Evolutionary conservation across 2,888 invertebrate genomes (phyloP).

Genomic region (Sphinx pinastri): DNA sequence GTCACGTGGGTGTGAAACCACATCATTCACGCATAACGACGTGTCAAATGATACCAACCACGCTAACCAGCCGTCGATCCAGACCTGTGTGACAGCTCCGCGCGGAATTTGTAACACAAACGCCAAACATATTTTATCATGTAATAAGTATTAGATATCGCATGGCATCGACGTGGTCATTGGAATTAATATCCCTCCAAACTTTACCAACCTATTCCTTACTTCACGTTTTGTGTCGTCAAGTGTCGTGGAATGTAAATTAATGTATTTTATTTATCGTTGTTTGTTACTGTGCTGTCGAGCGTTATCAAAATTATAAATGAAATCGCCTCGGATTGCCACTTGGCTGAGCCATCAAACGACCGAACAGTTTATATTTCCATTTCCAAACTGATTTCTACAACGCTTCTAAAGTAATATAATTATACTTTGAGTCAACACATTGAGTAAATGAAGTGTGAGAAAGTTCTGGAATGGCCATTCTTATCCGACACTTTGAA

Average conservation of each 20-base stretch:
- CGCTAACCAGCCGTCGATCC: not conserved
- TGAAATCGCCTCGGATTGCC: no score
- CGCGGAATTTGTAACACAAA: no score
- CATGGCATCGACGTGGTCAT: no score
- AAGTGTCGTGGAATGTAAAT: no score
- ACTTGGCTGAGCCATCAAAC: not conserved
- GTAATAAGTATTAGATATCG: not conserved
- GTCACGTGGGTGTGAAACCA: constrained; percentile 15
- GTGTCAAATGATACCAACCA: constrained; percentile 17
- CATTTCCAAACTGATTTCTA: constrained; percentile 13
- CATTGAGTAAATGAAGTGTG: constrained; percentile 18
- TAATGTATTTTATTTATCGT: no score
- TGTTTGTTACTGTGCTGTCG: no score
- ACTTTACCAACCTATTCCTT: no score
- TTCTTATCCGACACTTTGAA: constrained; percentile 24
- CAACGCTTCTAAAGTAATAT: constrained; percentile 6
- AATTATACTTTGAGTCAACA: constrained; percentile 17
- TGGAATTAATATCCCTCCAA: no score
- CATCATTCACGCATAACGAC: constrained; percentile 17
- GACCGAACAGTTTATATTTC: constrained; percentile 4
- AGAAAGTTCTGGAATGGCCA: constrained; percentile 14
- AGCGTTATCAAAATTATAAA: no score
- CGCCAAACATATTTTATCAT: no score
- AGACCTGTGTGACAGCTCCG: no score
- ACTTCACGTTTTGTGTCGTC: no score